Evolutionary conservation across 2,113 vertebrate genomes (phyloP), one percentile per base, ranked within the genome.

Genomic region (Gnathonemus longibarbis): DNA sequence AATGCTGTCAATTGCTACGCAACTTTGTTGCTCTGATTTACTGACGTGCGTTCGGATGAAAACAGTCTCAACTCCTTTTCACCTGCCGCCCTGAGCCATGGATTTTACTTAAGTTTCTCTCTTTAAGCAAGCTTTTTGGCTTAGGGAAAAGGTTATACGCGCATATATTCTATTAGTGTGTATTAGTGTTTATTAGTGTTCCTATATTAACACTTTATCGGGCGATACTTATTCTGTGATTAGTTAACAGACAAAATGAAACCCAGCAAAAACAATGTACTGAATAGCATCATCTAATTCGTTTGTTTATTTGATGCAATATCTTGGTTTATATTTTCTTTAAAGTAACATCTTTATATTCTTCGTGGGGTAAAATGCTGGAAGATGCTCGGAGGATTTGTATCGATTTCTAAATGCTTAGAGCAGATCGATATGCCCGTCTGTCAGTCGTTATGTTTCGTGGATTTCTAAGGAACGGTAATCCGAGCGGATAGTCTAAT

Each of bases 11-110:
- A 91, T 58, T 90, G 91, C 91, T 90, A 90, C 42, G 62, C 90
- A 90, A 92, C 88, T 11, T 90, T 92, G 91, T 93, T 27, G 88
- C 93, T 93, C 93, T 94, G 93, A 93, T 93, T 93, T 92, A 91
- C 88, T 91, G 91, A 92, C 66, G 92, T 91, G 92, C 92, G 92
- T 91, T 93, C 91, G 91, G 92, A 86, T 45, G 53, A 46, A 86
- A 66, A 50, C n/a, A 35, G 53, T 90, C 49, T 19, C 52, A 45
- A 62, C 77, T 42, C 77, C 6, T 19, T 58, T 48, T 39, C 89
- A 48, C 56, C 52, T 53, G 53, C 84, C 27, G 27, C n/a, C 53
- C 31, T 83, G 83, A 21, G 50, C 35, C 50, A 19, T 17, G 50
- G 39, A 45, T 84, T 50, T 52, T 52, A 46, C 9, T 74, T 70